These are phyloP conservation scores for Dromococcyx pavoninus DNA, from an alignment of 2,797 vertebrate species.

Conservation along the genomic window DNA sequence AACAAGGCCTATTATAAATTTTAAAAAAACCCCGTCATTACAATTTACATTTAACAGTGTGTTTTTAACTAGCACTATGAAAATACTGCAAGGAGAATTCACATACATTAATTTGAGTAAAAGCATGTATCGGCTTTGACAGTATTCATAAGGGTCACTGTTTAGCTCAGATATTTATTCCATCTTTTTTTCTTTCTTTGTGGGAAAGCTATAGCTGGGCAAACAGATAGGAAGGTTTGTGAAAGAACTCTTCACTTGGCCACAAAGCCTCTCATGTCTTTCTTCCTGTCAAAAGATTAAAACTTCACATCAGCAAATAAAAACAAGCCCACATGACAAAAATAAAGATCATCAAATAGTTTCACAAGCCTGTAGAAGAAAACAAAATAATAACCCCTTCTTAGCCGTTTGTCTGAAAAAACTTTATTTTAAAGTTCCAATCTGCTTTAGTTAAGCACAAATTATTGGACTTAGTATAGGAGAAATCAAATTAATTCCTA, in stretches of 20 bases:
- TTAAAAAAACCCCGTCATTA: constrained; percentile 29
- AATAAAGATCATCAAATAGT: not conserved
- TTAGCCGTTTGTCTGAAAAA: constrained; percentile 12
- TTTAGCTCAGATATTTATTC: not conserved
- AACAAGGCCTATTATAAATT: not conserved
- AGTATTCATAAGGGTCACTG: constrained; percentile 2
- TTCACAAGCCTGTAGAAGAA: constrained; percentile 3
- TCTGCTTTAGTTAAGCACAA: constrained; percentile 57
- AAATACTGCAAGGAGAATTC: constrained; percentile 34
- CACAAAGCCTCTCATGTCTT: not conserved
- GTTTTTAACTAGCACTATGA: not conserved
- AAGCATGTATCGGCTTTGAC: constrained; percentile 25
- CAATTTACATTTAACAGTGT: constrained; percentile 25
- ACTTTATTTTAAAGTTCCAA: constrained; percentile 49
- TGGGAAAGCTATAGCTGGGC: not conserved
- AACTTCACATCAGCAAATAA: not conserved
- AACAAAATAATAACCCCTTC: not conserved
- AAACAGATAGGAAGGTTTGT: not conserved
- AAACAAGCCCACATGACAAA: not conserved
- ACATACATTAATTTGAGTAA: constrained; percentile 31
- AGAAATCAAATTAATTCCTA: constrained; percentile 54
- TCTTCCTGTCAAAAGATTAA: not conserved
- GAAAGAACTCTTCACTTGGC: not conserved
- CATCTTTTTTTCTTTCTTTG: not conserved
- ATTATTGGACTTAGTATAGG: constrained; percentile 45